Conservation (phyloP, 1,140 invertebrate species). For the Trinorchestia longiramus region DNA sequence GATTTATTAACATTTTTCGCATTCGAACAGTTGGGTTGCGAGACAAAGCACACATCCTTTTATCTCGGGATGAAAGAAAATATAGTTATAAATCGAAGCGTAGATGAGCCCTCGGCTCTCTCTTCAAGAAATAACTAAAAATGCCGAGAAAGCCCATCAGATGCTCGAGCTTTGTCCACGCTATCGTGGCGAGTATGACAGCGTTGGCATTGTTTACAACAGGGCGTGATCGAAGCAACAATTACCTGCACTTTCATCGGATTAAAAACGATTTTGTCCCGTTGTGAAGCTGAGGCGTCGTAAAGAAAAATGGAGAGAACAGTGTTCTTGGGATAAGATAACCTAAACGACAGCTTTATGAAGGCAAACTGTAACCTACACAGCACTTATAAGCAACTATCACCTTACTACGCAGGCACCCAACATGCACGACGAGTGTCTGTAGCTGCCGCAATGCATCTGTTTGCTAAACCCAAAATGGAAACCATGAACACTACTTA, state of each 20-base stretch:
- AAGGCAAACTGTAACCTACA: slow-evolving; percentile 51
- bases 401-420: not conserved
- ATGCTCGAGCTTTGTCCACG: slow-evolving; percentile 48
- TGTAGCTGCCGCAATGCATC: slow-evolving; percentile 12
- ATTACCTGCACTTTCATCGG: slow-evolving; percentile 52
- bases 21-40: not conserved
- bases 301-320: slow-evolving; percentile 24
- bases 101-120: not conserved
- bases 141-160: slow-evolving; percentile 40
- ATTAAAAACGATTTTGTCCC: slow-evolving; percentile 53
- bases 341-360: slow-evolving; percentile 52
- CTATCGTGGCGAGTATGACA: not conserved
- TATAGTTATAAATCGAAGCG: not conserved
- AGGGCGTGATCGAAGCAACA: slow-evolving; percentile 2
- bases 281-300: slow-evolving; percentile 41
- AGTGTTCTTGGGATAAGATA: slow-evolving; percentile 32
- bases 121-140: not conserved
- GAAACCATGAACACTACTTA: not conserved
- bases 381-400: slow-evolving; percentile 31
- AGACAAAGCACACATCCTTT: not conserved
- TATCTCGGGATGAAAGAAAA: not conserved
- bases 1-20: not conserved
- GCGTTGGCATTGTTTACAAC: slow-evolving; percentile 44
- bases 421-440: slow-evolving; percentile 10
- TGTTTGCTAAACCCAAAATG: not conserved